These are phyloP conservation scores for Nematostella vectensis DNA, from an alignment of 92 coral and sea anemone species.

Conservation along the genomic window DNA sequence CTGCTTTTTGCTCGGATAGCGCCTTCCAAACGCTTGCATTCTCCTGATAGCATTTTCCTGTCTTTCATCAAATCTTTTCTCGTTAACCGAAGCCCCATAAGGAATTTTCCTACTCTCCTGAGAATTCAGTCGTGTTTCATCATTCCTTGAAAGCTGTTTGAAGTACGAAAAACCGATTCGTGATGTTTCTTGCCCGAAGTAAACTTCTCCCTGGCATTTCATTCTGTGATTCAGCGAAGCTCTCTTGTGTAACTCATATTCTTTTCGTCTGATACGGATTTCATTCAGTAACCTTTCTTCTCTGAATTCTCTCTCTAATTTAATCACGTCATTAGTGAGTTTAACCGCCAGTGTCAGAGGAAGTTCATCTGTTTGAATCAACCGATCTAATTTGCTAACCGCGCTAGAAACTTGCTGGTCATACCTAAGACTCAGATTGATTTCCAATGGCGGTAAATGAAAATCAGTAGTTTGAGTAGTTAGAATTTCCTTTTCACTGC, in stretches of 20 bases:
- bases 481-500: too few relatives aligned
- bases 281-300: conserved; percentile 17
- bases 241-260: conserved; percentile 1
- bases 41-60: background rate
- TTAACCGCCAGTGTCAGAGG: conserved; percentile 7
- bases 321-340: conserved; percentile 16
- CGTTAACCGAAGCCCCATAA: background rate
- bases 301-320: conserved; percentile 6
- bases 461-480: too few relatives aligned
- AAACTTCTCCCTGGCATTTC: background rate
- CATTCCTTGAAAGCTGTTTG: background rate
- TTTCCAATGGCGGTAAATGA: background rate
- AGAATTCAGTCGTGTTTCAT: background rate
- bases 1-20: background rate
- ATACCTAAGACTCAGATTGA: background rate
- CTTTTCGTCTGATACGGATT: conserved; percentile 13
- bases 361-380: conserved; percentile 13
- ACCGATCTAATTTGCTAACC: background rate
- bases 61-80: background rate
- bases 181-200: background rate
- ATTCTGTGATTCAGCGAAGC: background rate
- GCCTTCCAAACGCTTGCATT: background rate
- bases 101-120: conserved; percentile 2
- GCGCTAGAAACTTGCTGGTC: background rate
- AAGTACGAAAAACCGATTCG: background rate